These are phyloP conservation scores for Dryobotodes eremita DNA, from an alignment of 2,888 invertebrate species.

Conservation along the genomic window DNA sequence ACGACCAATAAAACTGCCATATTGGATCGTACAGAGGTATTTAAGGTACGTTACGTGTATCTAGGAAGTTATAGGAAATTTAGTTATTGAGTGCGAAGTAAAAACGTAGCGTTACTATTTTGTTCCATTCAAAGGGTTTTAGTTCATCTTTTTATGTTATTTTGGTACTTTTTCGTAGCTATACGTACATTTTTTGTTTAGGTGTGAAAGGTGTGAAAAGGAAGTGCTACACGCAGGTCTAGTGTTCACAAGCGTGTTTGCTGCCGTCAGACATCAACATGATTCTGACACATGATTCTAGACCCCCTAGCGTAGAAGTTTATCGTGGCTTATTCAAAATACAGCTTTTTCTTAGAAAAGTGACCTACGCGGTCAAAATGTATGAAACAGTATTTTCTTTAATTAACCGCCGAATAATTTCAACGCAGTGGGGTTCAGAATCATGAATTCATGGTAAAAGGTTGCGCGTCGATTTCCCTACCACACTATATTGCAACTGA, in stretches of 20 bases:
- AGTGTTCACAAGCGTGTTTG: neutral
- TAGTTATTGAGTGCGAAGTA: constrained; percentile 49
- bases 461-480: too few species aligned
- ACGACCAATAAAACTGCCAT: constrained; percentile 64
- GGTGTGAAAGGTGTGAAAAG: neutral
- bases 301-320: too few species aligned
- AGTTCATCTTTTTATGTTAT: constrained; percentile 1
- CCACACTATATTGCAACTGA: neutral
- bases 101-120: constrained; percentile 25
- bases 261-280: neutral
- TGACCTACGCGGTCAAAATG: too few species aligned
- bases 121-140: neutral
- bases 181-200: neutral
- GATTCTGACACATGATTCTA: too few species aligned
- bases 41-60: constrained; percentile 59
- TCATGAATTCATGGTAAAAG: too few species aligned
- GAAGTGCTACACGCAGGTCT: neutral
- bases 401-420: too few species aligned
- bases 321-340: too few species aligned
- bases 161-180: neutral
- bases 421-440: too few species aligned
- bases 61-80: constrained; percentile 44
- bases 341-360: too few species aligned
- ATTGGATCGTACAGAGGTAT: constrained; percentile 60
- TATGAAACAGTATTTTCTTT: too few species aligned